Evolutionary conservation across 1,140 invertebrate genomes (phyloP).

Genomic region (Mycetomoellerius zeteki): DNA sequence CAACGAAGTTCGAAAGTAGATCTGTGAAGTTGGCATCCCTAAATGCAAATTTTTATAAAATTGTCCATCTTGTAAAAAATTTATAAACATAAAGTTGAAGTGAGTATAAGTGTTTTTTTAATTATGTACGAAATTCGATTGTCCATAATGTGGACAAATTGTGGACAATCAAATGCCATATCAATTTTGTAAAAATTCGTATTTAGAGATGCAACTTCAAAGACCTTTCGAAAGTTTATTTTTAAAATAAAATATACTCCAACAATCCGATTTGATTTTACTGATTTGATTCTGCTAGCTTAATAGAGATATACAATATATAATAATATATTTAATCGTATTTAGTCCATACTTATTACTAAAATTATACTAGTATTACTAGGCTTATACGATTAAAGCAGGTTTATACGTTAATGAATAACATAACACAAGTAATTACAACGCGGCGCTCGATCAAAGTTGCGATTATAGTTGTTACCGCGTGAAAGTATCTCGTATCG

Average conservation of each 20-base stretch:
- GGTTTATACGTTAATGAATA: conserved; percentile 6
- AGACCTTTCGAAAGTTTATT: neutral
- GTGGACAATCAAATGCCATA: no score
- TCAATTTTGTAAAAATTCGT: no score
- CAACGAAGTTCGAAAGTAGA: neutral
- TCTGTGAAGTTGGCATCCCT: no score
- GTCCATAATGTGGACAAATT: no score
- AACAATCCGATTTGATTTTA: no score
- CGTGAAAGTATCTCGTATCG: neutral
- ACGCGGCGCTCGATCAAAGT: neutral
- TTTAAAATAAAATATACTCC: neutral
- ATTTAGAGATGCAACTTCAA: no score
- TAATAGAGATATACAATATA: neutral
- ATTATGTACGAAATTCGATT: no score
- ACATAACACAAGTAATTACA: neutral
- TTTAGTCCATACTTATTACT: neutral
- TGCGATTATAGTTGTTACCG: conserved; percentile 7
- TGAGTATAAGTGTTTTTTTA: no score
- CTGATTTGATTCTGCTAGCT: no score
- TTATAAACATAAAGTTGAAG: no score
- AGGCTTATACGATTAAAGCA: conserved; percentile 3
- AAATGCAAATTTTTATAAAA: no score
- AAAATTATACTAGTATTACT: neutral
- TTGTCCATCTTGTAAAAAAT: no score
- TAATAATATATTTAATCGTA: neutral